Evolutionary conservation across 2,113 vertebrate genomes (phyloP).

Genomic region (Ophiodon elongatus): DNA sequence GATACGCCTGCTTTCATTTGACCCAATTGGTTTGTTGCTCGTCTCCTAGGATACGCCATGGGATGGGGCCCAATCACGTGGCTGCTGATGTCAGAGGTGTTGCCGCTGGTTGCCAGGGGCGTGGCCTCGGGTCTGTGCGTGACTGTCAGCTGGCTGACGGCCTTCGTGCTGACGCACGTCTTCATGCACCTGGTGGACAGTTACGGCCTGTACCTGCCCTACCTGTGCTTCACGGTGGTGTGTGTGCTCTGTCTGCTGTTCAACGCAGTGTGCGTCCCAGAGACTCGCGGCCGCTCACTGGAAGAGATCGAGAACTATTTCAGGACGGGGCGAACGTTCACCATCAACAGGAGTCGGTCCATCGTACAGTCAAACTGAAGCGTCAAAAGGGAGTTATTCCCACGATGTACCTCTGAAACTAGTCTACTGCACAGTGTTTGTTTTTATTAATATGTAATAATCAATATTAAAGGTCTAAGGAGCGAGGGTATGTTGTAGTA

Average conservation of each 20-base stretch:
- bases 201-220: constrained; percentile 89
- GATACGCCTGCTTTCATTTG: neutral
- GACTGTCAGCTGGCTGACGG: constrained; percentile 92
- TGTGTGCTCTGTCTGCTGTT: constrained; percentile 89
- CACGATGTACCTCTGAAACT: neutral
- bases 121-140: constrained; percentile 93
- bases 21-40: neutral
- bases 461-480: neutral
- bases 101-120: constrained; percentile 91
- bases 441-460: neutral
- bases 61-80: constrained; percentile 99
- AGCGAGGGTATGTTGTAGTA: too few species aligned
- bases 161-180: constrained; percentile 89
- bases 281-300: constrained; percentile 91
- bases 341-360: constrained; percentile 52
- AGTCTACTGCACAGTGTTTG: too few species aligned
- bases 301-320: constrained; percentile 97
- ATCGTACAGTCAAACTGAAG: constrained; percentile 6
- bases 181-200: constrained; percentile 89
- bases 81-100: constrained; percentile 96
- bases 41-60: constrained; percentile 91
- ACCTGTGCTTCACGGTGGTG: constrained; percentile 89
- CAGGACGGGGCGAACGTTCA: constrained; percentile 83
- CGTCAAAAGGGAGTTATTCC: neutral
- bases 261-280: constrained; percentile 90